Evolutionary conservation across 2,113 vertebrate genomes (phyloP), one percentile per base, ranked within the genome.

Genomic region (Hiodon tergisus): DNA sequence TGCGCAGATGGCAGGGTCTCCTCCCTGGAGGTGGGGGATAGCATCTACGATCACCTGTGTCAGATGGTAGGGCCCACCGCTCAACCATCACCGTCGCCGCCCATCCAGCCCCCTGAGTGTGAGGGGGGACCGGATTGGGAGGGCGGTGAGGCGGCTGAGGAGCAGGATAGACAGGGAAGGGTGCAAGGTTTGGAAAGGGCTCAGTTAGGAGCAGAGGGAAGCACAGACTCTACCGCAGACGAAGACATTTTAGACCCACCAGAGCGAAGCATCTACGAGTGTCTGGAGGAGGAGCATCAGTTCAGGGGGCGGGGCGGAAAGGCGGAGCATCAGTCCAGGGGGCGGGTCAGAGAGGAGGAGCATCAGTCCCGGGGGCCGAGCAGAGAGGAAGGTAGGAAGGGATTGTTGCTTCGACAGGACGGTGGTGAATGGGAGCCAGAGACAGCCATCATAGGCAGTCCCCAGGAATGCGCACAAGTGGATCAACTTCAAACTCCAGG

Each of bases 21-120:
- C 54, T 93, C 93, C 88, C 89, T 94, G 87, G 95, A 97, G 87
- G 92, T 91, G 86, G 94, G 91, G 81, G 92, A 89, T 92, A 93
- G 91, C 86, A 92, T 93, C 88, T 94, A 94, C 89, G 94, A 96
- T 83, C 94, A 94, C 85, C 93, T 95, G 79, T 97, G 96, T 93
- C 93, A 93, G 79, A 92, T 95, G 88, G 88, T 89, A 83, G 93
- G 91, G 86, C 91, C 94, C n/a, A 88, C 89, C 86, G 89, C 87
- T 87, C 88, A 83, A 83, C 88, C 86, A 84, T 89, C 76, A 89
- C 88, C 91, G 91, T 89, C 31, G 31, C 31, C 31, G 87, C 92
- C 91, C 87, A 91, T 83, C 86, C 88, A 90, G 2, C 90, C 87
- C 85, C 91, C 93, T 85, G 93, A 97, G 95, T 93, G 93, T 94